Evolutionary conservation across 2,888 invertebrate genomes (phyloP), one percentile per base, ranked within the genome.

Genomic region (Amorpha juglandis): DNA sequence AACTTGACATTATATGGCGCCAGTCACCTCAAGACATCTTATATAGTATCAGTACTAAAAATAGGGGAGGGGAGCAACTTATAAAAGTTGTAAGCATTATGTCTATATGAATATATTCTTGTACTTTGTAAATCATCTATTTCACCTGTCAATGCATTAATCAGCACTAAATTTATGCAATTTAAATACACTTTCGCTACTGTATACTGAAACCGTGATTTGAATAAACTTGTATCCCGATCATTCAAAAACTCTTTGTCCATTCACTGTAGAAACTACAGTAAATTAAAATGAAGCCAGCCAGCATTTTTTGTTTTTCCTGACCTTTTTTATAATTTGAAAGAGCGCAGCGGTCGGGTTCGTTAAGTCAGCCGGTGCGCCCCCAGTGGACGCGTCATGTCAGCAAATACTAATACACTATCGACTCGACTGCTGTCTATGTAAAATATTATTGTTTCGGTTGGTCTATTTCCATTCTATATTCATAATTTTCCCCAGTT

Each of bases 321-420:
- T 58, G 6, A 38, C 16, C 38, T 58, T 58, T 58, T 53, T 12
- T 14, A 58, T 58, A 42, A 58, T 58, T 58, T 42, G 12, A 42
- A 58, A 58, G 38, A 55, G 42, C 42, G 58, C 6, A 19, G 12
- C 38, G 42, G 35, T 53, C n/a, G 53, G 19, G 38, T 55, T 55
- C 55, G 38, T 58, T 58, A 58, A 58, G 38, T 58, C 42, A 35
- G 58, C 38, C 58, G 58, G 58, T 42, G 16, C 19, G 12, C 35
- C 38, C 42, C 58, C 21, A 58, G 58, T n/a, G 58, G 42, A 38
- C 58, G 19, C 58, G 58, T 42, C 38, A 53, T 19, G 55, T 58
- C 58, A 19, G 38, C 53, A 42, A 42, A 58, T 58, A 58, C 58
- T 19, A 58, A 58, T 58, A 42, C 42, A 16, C 16, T 58, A 58